Evolutionary conservation across 2,113 vertebrate genomes (phyloP), one percentile per base, ranked within the genome.

Genomic region (Manacus vitellinus): DNA sequence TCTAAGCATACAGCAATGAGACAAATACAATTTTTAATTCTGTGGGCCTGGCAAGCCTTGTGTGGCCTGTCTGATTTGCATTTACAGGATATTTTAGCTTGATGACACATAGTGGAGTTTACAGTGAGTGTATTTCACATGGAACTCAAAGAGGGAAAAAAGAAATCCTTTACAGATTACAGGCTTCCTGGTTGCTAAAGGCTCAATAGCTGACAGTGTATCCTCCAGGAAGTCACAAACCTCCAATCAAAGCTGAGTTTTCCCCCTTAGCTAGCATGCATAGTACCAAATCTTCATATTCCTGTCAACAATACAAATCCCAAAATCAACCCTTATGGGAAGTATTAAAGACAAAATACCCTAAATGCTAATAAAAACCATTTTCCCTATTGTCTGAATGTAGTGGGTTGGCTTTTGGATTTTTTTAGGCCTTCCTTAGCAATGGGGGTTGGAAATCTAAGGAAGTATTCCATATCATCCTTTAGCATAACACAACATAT

Each of bases 181-280:
- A 89, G 61, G 59, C 49, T 97, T 96, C 85, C 85, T 93, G 91
- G 56, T 80, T 97, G 56, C 33, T 94, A 73, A 97, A 97, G 39
- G 18, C 39, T 87, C 66, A 95, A 33, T 22, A 96, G 86, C 83
- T 94, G 51, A 87, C 41, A 66, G 31, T 27, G 27, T 55, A 88
- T 84, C 73, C 82, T 94, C 35, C n/a, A 66, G 49, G 80, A 92
- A 95, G 71, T 77, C 85, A 97, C 58, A 96, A 94, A 89, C 20
- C 87, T 82, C 51, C 85, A 37, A 61, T 52, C 4, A 6, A 94
- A 96, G 59, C 39, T 59, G 18, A 70, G 33, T 37, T 71, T 54
- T 30, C 37, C 30, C 66, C 73, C 47, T 68, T 52, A 70, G 54
- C 43, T 92, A 78, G n/a, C 17, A 3, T 10, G 27, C 61, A 25